Conservation (phyloP, 2,113 vertebrate genomes). For the Cercocebus atys region DNA sequence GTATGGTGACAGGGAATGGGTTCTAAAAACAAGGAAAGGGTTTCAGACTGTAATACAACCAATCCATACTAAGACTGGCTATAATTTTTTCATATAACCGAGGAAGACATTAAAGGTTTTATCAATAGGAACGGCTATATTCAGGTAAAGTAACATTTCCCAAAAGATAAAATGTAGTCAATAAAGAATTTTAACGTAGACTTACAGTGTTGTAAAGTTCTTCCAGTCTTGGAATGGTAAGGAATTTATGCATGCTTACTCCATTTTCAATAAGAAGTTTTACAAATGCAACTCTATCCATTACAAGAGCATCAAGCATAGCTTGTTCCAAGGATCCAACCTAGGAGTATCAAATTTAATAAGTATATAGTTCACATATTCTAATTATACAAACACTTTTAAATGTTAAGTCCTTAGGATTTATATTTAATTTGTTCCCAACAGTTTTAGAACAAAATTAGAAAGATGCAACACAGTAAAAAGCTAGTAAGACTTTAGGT, state of each 20-base stretch:
- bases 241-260: conserved; percentile 99
- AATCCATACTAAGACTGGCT: neutral
- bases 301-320: conserved; percentile 98
- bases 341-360: conserved; percentile 80
- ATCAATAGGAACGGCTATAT: neutral
- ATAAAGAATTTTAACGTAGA: conserved; percentile 49
- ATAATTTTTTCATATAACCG: neutral
- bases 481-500: neutral
- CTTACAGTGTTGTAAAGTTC: conserved; percentile 99
- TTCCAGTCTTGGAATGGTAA: conserved; percentile 96
- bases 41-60: neutral
- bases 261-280: conserved; percentile 99
- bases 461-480: neutral
- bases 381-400: neutral
- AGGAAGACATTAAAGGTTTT: conserved; percentile 16
- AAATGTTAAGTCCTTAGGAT: neutral
- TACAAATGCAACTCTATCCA: conserved; percentile 99
- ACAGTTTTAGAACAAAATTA: conserved; percentile 30
- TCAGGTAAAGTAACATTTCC: conserved; percentile 42
- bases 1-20: neutral
- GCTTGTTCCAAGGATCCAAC: conserved; percentile 98
- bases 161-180: conserved; percentile 4
- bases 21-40: neutral
- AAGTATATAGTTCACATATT: conserved; percentile 28
- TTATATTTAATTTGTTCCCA: neutral